These are phyloP conservation scores for Andrena flavipes DNA, from an alignment of 2,888 invertebrate species.

Conservation along the genomic window DNA sequence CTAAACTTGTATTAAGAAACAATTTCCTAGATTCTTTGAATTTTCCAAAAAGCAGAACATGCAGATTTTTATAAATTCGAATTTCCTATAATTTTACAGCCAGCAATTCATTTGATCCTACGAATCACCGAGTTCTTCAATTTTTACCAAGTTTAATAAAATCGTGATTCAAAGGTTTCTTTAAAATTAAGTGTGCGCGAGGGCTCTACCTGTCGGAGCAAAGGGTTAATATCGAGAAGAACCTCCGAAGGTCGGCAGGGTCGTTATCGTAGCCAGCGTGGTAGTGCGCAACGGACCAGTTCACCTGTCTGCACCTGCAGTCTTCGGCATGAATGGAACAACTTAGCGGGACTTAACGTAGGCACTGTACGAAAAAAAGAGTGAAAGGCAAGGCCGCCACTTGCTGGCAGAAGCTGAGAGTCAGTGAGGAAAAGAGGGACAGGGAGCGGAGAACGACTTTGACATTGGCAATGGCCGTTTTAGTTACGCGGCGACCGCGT, in stretches of 20 bases:
- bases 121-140: too few species aligned
- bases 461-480: constrained; percentile 59
- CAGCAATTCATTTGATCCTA: too few species aligned
- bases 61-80: too few species aligned
- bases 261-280: constrained; percentile 23
- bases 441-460: constrained; percentile 29
- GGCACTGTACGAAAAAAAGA: constrained; percentile 54
- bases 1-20: too few species aligned
- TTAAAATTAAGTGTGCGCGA: too few species aligned
- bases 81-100: too few species aligned
- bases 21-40: too few species aligned
- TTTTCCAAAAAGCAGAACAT: too few species aligned
- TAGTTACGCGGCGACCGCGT: constrained; percentile 13
- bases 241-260: constrained; percentile 16
- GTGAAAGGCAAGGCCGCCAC: constrained; percentile 64
- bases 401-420: constrained; percentile 46
- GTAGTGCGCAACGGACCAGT: background rate
- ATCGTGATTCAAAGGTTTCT: too few species aligned
- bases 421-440: constrained; percentile 3
- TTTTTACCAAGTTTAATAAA: too few species aligned
- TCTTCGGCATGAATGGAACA: constrained; percentile 57
- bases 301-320: constrained; percentile 40
- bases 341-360: constrained; percentile 68
- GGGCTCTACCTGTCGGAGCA: background rate
- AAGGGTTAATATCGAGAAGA: constrained; percentile 18